These are phyloP conservation scores for Axinella damicornis DNA, from an alignment of 37 sponge, comb jelly and placozoan species.

Conservation along the genomic window DNA sequence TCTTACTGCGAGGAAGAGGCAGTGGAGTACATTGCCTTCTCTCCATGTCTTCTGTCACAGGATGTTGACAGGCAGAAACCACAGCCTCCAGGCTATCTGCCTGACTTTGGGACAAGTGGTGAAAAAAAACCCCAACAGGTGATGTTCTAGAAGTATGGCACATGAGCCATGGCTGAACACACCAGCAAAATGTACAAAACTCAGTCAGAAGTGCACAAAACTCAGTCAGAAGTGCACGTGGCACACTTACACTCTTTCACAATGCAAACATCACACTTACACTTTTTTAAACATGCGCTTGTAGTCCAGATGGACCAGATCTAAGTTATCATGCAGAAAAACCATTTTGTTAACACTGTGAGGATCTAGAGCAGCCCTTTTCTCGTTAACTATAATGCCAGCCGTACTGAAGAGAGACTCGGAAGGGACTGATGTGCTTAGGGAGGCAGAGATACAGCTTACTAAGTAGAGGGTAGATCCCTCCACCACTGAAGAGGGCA, in stretches of 20 bases:
- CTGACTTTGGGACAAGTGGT: too few relatives aligned
- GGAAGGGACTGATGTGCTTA: constrained; percentile 34
- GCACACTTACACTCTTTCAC: constrained; percentile 16
- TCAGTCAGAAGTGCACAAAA: too few relatives aligned
- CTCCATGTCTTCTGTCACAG: too few relatives aligned
- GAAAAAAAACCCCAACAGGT: too few relatives aligned
- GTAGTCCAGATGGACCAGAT: constrained; percentile 10
- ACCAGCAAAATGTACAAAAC: too few relatives aligned
- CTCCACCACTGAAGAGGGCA: constrained; percentile 19
- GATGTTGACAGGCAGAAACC: too few relatives aligned
- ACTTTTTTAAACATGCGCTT: constrained; percentile 2
- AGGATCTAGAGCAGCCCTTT: constrained; percentile 21
- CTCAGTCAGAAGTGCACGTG: background rate
- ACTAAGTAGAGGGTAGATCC: constrained; percentile 20
- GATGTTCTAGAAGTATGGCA: too few relatives aligned
- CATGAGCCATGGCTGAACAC: too few relatives aligned
- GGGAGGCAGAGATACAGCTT: constrained; percentile 32
- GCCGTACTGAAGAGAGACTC: constrained; percentile 22
- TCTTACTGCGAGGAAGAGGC: constrained; percentile 68
- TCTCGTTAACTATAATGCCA: constrained; percentile 9
- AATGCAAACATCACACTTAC: constrained; percentile 1
- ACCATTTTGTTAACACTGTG: constrained; percentile 1
- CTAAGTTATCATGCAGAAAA: constrained; percentile 22
- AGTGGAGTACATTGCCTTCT: constrained; percentile 67
- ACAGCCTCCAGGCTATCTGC: too few relatives aligned